Base-by-base conservation (phyloP, 2,113 vertebrate species). In the Chiloscyllium plagiosum region DNA sequence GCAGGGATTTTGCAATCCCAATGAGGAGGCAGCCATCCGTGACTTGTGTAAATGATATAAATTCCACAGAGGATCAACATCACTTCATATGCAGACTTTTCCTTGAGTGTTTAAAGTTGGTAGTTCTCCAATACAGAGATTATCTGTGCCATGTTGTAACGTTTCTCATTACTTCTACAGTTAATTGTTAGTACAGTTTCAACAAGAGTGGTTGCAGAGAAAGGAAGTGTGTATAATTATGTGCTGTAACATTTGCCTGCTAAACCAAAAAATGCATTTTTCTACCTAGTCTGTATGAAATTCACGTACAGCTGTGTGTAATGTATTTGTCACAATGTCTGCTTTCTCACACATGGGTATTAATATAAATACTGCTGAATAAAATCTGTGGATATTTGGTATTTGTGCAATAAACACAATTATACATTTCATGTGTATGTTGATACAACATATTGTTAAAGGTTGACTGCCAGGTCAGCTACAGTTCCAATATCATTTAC, bases 11-110 rank as follows among this genome's bases (percentile, higher is more conserved):
- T 33, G 29, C 29, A 12, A 33, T 76, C 26, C 72, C 72, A 76
- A n/a, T 76, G 72, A 33, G 72, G 29, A 76, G 72, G 29, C 20
- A 2, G 29, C 72, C 29, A 13, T 42, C 19, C 47, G 13, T 94
- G 26, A 47, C 66, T 94, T 94, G 69, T 47, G 26, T 94, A 66
- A 93, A 93, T 68, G 66, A 93, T 33, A 19, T 93, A 94, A n/a
- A 22, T n/a, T 66, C 65, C n/a, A 94, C n/a, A 13, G 37, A 69
- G 92, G 92, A 69, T 37, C 66, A 94, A 94, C 22, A 19, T n/a
- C 20, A 68, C 17, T 33, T 65, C 22, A 19, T 29, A 26, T 66
- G 8, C 89, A 19, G 89, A 70, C 22, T 37, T 65, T 61, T 6
- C 29, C 17, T 6, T 5, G 42, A 94, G 29, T n/a, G 56, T 92